Evolutionary conservation across 2,888 invertebrate species (phyloP).

Genomic region (Scrobipalpa costella): DNA sequence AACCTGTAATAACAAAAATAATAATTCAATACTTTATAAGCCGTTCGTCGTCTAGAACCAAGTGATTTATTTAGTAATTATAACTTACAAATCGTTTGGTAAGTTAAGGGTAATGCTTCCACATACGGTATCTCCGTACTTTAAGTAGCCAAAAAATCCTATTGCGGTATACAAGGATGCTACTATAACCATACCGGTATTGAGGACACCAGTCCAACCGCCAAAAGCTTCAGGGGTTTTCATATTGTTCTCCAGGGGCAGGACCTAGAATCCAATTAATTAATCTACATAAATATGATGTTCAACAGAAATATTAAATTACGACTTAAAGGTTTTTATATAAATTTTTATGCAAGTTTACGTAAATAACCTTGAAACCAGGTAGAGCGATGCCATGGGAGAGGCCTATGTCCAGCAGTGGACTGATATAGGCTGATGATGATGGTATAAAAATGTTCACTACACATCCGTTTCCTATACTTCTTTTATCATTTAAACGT

Average conservation of each 20-base stretch:
- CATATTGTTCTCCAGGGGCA: conserved; percentile 96
- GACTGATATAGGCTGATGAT: no score
- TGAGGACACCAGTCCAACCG: conserved; percentile 92
- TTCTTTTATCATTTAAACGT: no score
- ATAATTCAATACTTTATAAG: not conserved
- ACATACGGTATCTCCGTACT: conserved; percentile 89
- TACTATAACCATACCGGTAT: conserved; percentile 93
- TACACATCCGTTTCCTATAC: no score
- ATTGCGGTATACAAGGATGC: conserved; percentile 90
- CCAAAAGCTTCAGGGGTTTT: conserved; percentile 91
- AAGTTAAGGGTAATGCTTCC: conserved; percentile 95
- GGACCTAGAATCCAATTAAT: conserved; percentile 78
- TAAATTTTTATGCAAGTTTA: no score
- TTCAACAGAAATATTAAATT: not conserved
- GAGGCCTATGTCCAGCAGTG: no score
- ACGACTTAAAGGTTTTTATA: not conserved
- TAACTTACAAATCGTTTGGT: conserved; percentile 84
- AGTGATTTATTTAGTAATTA: not conserved
- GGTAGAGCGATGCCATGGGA: no score
- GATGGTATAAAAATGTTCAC: no score
- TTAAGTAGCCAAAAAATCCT: conserved; percentile 95
- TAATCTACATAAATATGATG: not conserved
- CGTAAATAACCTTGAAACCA: no score
- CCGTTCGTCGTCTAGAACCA: not conserved
- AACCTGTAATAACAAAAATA: conserved; percentile 78